Percentiles rank a stretch among this genome's conserved stretches.
These are phyloP conservation scores for Antennarius striatus DNA, from an alignment of 2,113 vertebrate species.

Conservation along the genomic window DNA sequence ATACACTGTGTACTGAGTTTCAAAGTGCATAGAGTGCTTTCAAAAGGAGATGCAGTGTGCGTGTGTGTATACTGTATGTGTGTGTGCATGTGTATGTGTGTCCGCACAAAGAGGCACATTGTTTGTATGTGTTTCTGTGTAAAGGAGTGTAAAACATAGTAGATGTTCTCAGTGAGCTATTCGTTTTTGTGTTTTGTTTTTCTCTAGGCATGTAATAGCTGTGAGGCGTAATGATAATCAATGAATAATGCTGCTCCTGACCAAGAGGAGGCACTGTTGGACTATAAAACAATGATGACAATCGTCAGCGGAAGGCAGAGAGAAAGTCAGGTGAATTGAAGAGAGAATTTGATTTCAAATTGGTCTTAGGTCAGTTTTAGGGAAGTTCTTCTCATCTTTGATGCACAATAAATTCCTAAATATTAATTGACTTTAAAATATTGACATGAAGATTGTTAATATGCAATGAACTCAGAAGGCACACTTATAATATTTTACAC, in stretches of 20 bases:
- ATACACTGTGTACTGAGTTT: conserved; percentile 41
- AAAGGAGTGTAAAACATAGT: not conserved
- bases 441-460: too few relatives aligned
- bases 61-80: not conserved
- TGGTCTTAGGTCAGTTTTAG: not conserved
- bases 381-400: not conserved
- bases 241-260: conserved; percentile 22
- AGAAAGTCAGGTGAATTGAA: not conserved
- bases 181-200: conserved; percentile 15
- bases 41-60: not conserved
- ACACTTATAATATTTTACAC: too few relatives aligned
- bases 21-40: too few relatives aligned
- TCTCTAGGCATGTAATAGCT: conserved; percentile 5
- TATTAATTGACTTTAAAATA: not conserved
- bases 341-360: not conserved
- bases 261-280: conserved; percentile 62
- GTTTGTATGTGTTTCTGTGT: not conserved
- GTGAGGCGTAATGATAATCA: not conserved
- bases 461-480: too few relatives aligned
- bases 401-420: not conserved
- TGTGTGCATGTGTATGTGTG: not conserved
- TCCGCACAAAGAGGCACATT: not conserved
- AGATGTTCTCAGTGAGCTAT: not conserved
- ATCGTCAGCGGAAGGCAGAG: not conserved
- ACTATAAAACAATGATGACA: conserved; percentile 1